Conservation (phyloP, 1,140 invertebrate genomes). For the Oreohelix idahoensis region DNA sequence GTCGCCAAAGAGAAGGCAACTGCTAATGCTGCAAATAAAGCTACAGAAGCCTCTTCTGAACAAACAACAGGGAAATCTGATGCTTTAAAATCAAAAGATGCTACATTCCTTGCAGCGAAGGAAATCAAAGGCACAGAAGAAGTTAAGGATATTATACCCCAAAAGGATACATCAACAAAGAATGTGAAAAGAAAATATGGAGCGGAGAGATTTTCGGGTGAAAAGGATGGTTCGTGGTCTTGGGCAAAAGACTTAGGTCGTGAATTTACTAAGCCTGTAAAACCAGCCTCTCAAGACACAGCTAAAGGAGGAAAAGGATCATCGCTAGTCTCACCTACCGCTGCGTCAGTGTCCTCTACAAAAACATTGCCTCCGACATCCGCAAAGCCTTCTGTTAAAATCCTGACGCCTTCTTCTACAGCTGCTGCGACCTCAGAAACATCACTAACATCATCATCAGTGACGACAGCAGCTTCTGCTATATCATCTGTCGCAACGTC, state of each 20-base stretch:
- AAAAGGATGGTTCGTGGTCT: not conserved
- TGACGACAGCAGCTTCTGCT: not conserved
- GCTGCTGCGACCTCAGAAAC: constrained; percentile 3
- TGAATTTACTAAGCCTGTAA: not conserved
- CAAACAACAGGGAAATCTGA: not conserved
- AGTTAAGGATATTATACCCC: not conserved
- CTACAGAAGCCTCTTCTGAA: too few species aligned
- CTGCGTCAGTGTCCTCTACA: constrained; percentile 8
- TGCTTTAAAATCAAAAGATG: not conserved
- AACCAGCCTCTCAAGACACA: not conserved
- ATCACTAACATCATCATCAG: constrained; percentile 30
- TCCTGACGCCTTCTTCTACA: constrained; percentile 26
- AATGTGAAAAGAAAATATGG: not conserved
- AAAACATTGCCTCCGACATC: constrained; percentile 8
- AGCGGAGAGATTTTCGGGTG: not conserved
- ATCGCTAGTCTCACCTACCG: not conserved
- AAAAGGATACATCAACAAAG: not conserved
- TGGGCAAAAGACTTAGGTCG: not conserved
- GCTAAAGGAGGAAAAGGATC: not conserved
- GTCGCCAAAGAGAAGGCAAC: constrained; percentile 21
- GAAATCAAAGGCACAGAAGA: not conserved
- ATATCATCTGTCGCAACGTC: not conserved
- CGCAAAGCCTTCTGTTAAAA: constrained; percentile 2
- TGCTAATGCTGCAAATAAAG: not conserved
- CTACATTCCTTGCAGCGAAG: not conserved